Base-by-base conservation (phyloP, 2,113 vertebrate genomes). In the Podocnemis expansa region DNA sequence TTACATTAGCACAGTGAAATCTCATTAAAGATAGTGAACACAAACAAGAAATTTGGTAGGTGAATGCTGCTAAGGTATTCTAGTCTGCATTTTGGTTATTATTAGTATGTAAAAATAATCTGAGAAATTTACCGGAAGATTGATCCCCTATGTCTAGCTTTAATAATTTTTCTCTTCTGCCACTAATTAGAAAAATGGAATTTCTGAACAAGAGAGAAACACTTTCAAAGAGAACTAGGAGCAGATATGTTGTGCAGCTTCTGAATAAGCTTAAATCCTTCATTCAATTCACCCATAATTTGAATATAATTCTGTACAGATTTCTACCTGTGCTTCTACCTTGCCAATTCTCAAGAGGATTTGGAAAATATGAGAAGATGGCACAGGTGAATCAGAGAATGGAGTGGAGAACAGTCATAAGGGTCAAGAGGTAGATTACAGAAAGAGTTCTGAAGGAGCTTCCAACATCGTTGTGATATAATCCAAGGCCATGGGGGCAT, bases 131-230 rank as follows among this genome's bases (percentile, higher is more conserved):
- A 93, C 89, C 89, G 84, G 94, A 96, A 94, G 56, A 56, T 91
- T 92, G 83, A 83, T 94, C 88, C 85, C 94, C n/a, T 89, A 41
- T 82, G 73, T 86, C 73, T 93, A 94, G 94, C 80, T 91, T 94
- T 90, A 96, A 96, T 96, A 0, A 91, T 93, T 96, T 94, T 94
- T 49, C 94, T 89, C 94, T 93, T 94, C 95, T 96, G 91, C 95
- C 94, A n/a, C 41, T 17, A 89, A 96, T 95, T 90, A 95, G 87
- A 94, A 94, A 94, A 45, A 14, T 92, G 83, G 89, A 86, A 55
- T 91, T 47, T 88, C 56, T 84, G 84, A 91, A 92, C 25, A 93
- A 90, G 17, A 38, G 12, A 27, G 2, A 24, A 31, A 1, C 2
- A 45, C 2, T 81, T 84, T 78, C 78, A 80, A 70, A 82, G 22